A percentile compares a stretch with the other conserved stretches of the same genome.
Conservation (phyloP, 2,888 invertebrate species). For the Caenorhabditis sp. region DNA sequence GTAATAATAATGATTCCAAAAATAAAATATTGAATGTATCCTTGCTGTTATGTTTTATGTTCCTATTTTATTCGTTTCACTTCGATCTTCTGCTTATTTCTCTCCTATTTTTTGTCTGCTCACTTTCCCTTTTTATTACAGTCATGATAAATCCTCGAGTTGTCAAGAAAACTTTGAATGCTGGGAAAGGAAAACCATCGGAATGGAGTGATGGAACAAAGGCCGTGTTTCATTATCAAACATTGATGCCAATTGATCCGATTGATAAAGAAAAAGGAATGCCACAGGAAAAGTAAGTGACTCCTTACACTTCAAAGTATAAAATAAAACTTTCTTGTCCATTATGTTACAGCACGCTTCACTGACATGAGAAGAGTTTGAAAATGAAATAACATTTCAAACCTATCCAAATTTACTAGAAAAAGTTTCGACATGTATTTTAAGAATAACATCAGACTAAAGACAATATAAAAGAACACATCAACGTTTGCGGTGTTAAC, state of each 20-base stretch:
- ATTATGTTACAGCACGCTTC: no score
- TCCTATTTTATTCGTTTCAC: not conserved
- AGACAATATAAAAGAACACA: no score
- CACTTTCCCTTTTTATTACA: constrained; percentile 8
- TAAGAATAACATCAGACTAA: no score
- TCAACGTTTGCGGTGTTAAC: no score
- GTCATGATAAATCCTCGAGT: constrained; percentile 22
- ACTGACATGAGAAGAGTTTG: no score
- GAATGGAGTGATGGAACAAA: constrained; percentile 64
- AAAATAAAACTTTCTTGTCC: no score
- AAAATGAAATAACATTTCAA: no score
- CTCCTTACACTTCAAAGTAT: no score
- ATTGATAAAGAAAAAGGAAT: constrained; percentile 43
- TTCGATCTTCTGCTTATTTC: constrained; percentile 6
- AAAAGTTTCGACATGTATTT: no score
- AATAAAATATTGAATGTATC: constrained; percentile 13
- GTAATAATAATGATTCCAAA: constrained; percentile 7
- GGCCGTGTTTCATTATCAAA: constrained; percentile 67
- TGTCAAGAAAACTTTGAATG: constrained; percentile 54
- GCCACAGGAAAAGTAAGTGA: constrained; percentile 50
- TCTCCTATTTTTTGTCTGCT: constrained; percentile 8
- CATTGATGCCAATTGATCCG: constrained; percentile 54
- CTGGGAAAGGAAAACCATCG: constrained; percentile 60
- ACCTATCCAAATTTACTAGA: no score
- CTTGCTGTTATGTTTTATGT: not conserved